Evolutionary conservation across 1,140 invertebrate species (phyloP).

Genomic region (Camponotus floridanus): DNA sequence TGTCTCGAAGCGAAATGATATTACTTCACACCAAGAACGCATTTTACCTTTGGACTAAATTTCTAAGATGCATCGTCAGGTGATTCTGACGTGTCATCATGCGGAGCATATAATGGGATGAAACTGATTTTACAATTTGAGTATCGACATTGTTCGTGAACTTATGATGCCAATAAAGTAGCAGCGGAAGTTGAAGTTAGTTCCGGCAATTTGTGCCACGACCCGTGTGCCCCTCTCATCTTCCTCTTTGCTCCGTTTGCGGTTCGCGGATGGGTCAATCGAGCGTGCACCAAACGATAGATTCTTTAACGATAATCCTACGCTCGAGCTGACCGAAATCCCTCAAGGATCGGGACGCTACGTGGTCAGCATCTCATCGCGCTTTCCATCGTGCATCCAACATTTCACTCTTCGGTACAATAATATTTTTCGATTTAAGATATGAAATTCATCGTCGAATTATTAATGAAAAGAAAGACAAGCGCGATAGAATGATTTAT

Average conservation of each 20-base stretch:
- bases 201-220: conserved; percentile 32
- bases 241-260: background rate
- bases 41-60: background rate
- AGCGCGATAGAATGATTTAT: background rate
- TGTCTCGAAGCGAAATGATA: conserved; percentile 1
- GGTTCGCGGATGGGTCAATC: conserved; percentile 30
- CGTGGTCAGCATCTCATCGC: conserved; percentile 49
- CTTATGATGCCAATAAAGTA: conserved; percentile 31
- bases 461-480: background rate
- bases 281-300: conserved; percentile 26
- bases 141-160: background rate
- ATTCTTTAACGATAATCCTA: conserved; percentile 56
- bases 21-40: background rate
- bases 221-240: conserved; percentile 20
- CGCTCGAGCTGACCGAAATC: conserved; percentile 31
- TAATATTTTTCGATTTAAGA: background rate
- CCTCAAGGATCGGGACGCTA: conserved; percentile 35
- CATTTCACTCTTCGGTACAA: background rate
- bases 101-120: background rate
- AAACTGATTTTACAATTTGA: conserved; percentile 13
- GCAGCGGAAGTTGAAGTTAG: conserved; percentile 21
- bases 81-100: background rate
- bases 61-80: background rate
- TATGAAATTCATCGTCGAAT: background rate
- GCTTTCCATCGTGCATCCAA: background rate